Evolutionary conservation across 2,113 vertebrate genomes (phyloP).

Genomic region (Phylloscopus trochilus): DNA sequence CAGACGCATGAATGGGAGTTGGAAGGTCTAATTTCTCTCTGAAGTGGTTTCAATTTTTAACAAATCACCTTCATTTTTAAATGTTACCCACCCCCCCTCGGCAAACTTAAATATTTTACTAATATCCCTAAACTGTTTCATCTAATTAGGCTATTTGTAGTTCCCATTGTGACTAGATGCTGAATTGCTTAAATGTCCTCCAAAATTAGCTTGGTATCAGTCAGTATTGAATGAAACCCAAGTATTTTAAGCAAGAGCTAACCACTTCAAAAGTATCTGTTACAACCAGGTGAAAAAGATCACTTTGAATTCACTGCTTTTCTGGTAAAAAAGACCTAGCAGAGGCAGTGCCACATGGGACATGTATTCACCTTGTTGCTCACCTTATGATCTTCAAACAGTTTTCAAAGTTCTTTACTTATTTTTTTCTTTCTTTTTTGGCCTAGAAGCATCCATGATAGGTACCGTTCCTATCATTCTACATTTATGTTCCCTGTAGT

Average conservation of each 20-base stretch:
- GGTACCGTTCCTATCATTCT: neutral
- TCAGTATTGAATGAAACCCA: neutral
- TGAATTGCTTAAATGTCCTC: neutral
- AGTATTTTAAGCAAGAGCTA: neutral
- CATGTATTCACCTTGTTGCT: neutral
- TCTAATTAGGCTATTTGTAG: neutral
- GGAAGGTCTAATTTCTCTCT: neutral
- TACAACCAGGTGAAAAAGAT: neutral
- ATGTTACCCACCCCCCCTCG: neutral
- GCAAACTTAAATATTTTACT: neutral
- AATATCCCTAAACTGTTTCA: neutral
- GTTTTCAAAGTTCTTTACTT: neutral
- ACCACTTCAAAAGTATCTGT: neutral
- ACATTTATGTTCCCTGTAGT: neutral
- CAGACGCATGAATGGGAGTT: neutral
- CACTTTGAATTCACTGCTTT: neutral
- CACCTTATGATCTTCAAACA: neutral
- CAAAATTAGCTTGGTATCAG: neutral
- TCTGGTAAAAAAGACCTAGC: neutral
- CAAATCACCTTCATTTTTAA: neutral
- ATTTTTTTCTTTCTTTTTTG: neutral
- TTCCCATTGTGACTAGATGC: neutral
- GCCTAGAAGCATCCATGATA: neutral
- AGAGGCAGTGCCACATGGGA: neutral
- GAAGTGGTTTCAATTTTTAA: neutral